Base-by-base conservation (phyloP, 2,113 vertebrate species). In the Tachycineta bicolor region DNA sequence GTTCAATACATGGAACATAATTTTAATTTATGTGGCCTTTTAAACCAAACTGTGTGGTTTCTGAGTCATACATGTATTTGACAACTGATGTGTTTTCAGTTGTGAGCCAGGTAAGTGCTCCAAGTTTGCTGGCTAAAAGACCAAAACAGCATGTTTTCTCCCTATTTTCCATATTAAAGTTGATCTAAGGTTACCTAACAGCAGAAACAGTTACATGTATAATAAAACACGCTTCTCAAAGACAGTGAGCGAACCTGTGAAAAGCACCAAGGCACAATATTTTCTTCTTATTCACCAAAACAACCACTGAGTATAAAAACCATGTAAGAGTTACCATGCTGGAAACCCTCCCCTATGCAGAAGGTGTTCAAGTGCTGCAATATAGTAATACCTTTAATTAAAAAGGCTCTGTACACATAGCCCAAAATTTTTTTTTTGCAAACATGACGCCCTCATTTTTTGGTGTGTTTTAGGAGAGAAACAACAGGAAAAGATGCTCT, bases 71-170 rank as follows among this genome's bases (percentile, higher is more conserved):
- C 24, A 74, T 26, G 15, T 60, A 64, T 89, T 89, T 81, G 90
- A 89, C 84, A 95, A 91, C 87, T 83, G 37, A 94, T 64, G 55
- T 44, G 50, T 73, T 67, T 91, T 90, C 83, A 97, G 83, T 46
- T 85, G 77, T 67, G 75, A 89, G 65, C 86, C 58, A 76, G 87
- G 24, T 89, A 96, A 93, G 87, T 83, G 89, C 91, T 91, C 86
- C 49, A 33, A 28, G 43, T 92, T 93, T 67, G 47, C 55, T 83
- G 64, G 68, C 69, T 81, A 68, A 20, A 79, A 93, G 77, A 81
- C 71, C 60, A 67, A 60, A 69, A 3, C 29, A 50, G 52, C 47
- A 50, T 5, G 29, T 77, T 96, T 90, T 87, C 41, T 94, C 53
- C 88, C 89, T 81, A 75, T 93, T 92, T 90, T 78, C 83, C 4